Evolutionary conservation across 2,888 invertebrate genomes (phyloP).

Genomic region (Glaucopsyche alexis): DNA sequence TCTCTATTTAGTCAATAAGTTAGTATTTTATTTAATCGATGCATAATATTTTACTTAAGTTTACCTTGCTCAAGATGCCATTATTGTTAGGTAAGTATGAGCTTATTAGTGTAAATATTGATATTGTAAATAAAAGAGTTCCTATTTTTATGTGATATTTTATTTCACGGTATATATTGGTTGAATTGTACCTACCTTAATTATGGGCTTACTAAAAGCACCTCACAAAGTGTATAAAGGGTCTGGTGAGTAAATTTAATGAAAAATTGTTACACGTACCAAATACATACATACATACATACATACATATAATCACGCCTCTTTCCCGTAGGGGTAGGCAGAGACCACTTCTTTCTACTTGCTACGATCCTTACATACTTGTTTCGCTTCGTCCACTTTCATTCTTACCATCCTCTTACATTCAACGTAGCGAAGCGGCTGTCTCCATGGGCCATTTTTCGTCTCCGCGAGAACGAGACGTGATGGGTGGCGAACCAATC

Average conservation of each 20-base stretch:
- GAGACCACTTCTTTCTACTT: too few species aligned
- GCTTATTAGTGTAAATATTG: conserved; percentile 61
- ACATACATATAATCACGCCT: too few species aligned
- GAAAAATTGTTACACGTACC: too few species aligned
- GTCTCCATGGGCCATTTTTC: too few species aligned
- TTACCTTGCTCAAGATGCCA: conserved; percentile 74
- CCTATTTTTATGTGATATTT: conserved; percentile 67
- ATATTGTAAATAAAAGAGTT: conserved; percentile 76
- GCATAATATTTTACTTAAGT: conserved; percentile 53
- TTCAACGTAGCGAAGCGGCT: too few species aligned
- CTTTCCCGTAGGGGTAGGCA: too few species aligned
- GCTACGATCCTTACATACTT: too few species aligned
- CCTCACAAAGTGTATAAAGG: background rate
- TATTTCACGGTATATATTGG: conserved; percentile 44
- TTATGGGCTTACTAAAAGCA: background rate
- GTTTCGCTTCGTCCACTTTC: too few species aligned
- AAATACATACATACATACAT: too few species aligned
- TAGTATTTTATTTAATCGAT: conserved; percentile 43
- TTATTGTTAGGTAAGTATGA: conserved; percentile 53
- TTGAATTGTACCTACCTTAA: background rate
- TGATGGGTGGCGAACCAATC: too few species aligned
- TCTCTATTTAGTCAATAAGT: conserved; percentile 35
- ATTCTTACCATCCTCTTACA: too few species aligned
- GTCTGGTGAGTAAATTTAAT: background rate
- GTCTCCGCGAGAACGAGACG: too few species aligned